These are phyloP conservation scores for Eupithecia exiguata DNA, from an alignment of 2,888 invertebrate genomes.

Conservation along the genomic window DNA sequence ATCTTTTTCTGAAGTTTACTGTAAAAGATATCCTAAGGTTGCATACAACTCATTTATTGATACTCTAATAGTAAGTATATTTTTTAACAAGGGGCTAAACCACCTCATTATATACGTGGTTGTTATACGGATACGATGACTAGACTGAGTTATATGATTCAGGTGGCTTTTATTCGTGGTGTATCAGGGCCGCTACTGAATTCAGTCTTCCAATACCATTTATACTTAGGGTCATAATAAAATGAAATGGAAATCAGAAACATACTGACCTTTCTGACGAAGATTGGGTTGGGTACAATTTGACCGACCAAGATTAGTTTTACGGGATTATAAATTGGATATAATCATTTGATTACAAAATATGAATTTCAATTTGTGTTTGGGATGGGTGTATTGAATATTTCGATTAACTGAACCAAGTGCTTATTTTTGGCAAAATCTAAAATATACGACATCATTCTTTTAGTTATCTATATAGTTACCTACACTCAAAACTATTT, in stretches of 20 bases:
- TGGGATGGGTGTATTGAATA: background rate
- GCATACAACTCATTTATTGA: no score
- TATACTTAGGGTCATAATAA: slow-evolving; percentile 59
- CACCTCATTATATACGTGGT: no score
- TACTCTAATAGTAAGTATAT: no score
- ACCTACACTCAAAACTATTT: background rate
- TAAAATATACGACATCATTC: background rate
- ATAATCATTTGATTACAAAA: slow-evolving; percentile 1
- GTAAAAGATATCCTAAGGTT: no score
- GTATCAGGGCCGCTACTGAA: slow-evolving; percentile 39
- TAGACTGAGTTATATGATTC: background rate
- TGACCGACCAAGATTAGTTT: slow-evolving; percentile 15
- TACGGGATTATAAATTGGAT: background rate
- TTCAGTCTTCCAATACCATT: slow-evolving; percentile 58
- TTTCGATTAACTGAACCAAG: background rate
- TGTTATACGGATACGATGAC: no score
- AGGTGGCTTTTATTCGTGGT: slow-evolving; percentile 22
- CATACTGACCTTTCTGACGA: slow-evolving; percentile 63
- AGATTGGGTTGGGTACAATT: slow-evolving; percentile 51
- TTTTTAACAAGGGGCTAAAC: no score
- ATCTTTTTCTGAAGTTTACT: no score
- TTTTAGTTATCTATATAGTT: no score
- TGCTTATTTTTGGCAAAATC: background rate
- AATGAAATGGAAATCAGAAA: slow-evolving; percentile 67
- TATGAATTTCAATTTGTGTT: slow-evolving; percentile 1